Percentiles rank a stretch among this genome's conserved stretches.
phyloP scores from a whole-genome alignment of 2,888 invertebrate genomes.

The Macrophya alboannulata region DNA sequence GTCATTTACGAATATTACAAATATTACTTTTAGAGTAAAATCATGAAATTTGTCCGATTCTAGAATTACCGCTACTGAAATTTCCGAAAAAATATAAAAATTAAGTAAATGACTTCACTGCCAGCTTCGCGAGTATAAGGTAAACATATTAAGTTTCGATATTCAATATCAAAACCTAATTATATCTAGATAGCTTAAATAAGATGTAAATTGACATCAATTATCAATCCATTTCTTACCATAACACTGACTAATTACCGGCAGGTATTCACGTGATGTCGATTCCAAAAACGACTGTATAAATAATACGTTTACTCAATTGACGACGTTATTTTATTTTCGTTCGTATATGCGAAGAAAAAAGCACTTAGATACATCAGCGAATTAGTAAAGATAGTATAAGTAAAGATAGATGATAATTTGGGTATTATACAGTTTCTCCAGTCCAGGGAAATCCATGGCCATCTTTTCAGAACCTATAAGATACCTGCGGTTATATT shows the following conservation, averaged over 20 bases:
- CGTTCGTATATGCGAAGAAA: neutral
- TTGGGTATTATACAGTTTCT: neutral
- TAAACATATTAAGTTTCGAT: neutral
- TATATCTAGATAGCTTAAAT: neutral
- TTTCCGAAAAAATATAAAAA: neutral
- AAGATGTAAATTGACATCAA: neutral
- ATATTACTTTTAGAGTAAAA: neutral
- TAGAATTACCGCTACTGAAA: neutral
- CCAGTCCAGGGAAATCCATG: neutral
- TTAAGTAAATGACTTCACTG: neutral
- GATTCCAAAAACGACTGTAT: neutral
- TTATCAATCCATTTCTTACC: neutral
- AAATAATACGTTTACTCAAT: neutral
- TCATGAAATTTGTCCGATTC: neutral
- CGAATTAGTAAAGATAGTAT: neutral
- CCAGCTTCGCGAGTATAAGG: neutral
- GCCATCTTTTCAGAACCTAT: constrained; percentile 29
- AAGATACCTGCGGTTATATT: constrained; percentile 30
- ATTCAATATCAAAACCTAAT: neutral
- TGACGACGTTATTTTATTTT: constrained; percentile 2
- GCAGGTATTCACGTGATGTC: neutral
- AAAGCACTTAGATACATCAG: neutral
- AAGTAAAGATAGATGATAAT: constrained; percentile 30
- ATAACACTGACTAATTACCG: neutral
- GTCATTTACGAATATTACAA: neutral